Conservation (phyloP, 2,113 vertebrate species). For the Silurus meridionalis region DNA sequence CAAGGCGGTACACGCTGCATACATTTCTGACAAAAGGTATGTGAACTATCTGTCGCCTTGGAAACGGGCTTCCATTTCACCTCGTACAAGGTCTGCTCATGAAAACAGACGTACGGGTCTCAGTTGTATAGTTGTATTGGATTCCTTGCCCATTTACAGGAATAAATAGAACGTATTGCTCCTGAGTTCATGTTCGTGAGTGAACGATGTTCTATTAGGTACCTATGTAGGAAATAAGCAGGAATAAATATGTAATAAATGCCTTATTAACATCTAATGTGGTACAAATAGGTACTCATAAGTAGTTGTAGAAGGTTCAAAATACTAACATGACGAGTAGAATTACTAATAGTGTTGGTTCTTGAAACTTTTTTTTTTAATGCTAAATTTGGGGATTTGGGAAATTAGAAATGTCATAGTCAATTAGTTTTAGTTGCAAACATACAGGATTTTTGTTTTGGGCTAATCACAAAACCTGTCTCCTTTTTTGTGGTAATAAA, state of each 20-base stretch:
- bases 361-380: no score
- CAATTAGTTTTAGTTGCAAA: no score
- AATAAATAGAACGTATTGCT: not conserved
- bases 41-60: slow-evolving; percentile 38
- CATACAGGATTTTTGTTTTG: no score
- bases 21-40: slow-evolving; percentile 21
- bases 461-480: no score
- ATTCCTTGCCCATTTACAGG: not conserved
- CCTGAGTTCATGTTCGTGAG: not conserved
- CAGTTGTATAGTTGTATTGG: not conserved
- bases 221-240: not conserved
- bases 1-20: not conserved
- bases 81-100: not conserved
- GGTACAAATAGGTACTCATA: not conserved
- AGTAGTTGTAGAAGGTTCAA: not conserved
- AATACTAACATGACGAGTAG: not conserved
- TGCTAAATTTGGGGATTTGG: no score
- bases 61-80: slow-evolving; percentile 17
- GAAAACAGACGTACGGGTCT: not conserved
- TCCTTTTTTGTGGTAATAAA: no score
- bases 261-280: not conserved
- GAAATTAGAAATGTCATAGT: no score
- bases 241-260: not conserved
- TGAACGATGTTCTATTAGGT: not conserved
- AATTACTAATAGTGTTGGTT: not conserved